A percentile compares a stretch with the other conserved stretches of the same genome.
These are phyloP conservation scores for Typhlomys cinereus DNA, from an alignment of 2,113 vertebrate species.

Conservation along the genomic window DNA sequence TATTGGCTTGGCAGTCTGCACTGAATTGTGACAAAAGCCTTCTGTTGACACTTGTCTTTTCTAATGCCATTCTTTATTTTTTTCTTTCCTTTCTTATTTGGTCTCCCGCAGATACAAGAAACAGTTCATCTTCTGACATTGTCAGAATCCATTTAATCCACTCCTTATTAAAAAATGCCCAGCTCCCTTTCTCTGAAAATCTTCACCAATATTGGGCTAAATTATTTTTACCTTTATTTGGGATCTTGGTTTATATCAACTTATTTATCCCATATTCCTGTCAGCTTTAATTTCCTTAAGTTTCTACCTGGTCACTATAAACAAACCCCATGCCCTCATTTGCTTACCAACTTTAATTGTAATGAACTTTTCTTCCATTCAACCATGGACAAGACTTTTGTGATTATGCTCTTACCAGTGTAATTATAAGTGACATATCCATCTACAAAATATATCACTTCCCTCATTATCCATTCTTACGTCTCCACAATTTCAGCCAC, in stretches of 20 bases:
- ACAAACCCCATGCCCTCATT: neutral
- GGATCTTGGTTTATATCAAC: neutral
- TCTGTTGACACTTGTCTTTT: neutral
- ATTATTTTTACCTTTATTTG: neutral
- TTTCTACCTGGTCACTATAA: neutral
- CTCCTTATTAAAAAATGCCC: neutral
- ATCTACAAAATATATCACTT: neutral
- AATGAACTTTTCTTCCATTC: neutral
- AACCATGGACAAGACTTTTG: neutral
- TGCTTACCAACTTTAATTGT: neutral
- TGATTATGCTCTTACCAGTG: neutral
- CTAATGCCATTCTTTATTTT: neutral
- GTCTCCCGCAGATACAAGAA: neutral
- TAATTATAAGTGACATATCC: neutral
- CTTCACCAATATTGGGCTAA: neutral
- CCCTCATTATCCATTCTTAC: neutral
- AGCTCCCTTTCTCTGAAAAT: neutral
- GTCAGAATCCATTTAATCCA: neutral
- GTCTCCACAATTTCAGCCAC: neutral
- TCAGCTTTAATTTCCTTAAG: neutral
- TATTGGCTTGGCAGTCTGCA: neutral
- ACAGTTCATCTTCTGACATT: neutral
- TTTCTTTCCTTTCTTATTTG: conserved; percentile 9
- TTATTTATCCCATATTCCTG: neutral
- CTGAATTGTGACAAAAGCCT: conserved; percentile 18